Conservation (phyloP, 2,797 vertebrate genomes). For the Carapus acus region DNA sequence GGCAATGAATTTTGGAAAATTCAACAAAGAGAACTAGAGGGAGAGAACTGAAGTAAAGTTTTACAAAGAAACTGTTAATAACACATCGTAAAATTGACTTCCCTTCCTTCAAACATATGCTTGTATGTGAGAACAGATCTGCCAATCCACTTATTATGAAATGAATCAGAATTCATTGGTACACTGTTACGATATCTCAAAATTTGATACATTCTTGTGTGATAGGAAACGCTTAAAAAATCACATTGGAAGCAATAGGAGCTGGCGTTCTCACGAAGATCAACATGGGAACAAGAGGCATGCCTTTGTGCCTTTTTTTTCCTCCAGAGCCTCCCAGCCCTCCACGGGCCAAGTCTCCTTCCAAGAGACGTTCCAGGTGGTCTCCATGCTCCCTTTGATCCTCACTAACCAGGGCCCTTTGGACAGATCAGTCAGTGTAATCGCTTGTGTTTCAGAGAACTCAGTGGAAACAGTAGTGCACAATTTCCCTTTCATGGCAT, state of each 20-base stretch:
- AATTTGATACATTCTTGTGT: constrained; percentile 37
- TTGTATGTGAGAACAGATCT: constrained; percentile 5
- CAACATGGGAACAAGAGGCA: constrained; percentile 56
- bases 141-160: constrained; percentile 24
- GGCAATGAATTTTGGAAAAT: too few relatives aligned
- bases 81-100: constrained; percentile 4
- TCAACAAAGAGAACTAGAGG: too few relatives aligned
- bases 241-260: constrained; percentile 40
- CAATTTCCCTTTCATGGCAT: constrained; percentile 66
- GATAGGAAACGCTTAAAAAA: constrained; percentile 42
- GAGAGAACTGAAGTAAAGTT: too few relatives aligned
- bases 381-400: constrained; percentile 68
- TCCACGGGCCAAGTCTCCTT: constrained; percentile 43
- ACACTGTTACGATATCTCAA: constrained; percentile 10
- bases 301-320: constrained; percentile 50
- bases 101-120: neutral
- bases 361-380: constrained; percentile 66
- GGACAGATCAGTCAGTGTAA: constrained; percentile 66
- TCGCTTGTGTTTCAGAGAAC: constrained; percentile 62
- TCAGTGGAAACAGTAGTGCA: constrained; percentile 66
- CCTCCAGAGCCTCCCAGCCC: constrained; percentile 53
- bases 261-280: constrained; percentile 66
- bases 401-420: constrained; percentile 49
- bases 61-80: too few relatives aligned
- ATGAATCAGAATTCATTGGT: constrained; percentile 17